Evolutionary conservation across 2,888 invertebrate species (phyloP).

Genomic region (Troides oblongomaculatus): DNA sequence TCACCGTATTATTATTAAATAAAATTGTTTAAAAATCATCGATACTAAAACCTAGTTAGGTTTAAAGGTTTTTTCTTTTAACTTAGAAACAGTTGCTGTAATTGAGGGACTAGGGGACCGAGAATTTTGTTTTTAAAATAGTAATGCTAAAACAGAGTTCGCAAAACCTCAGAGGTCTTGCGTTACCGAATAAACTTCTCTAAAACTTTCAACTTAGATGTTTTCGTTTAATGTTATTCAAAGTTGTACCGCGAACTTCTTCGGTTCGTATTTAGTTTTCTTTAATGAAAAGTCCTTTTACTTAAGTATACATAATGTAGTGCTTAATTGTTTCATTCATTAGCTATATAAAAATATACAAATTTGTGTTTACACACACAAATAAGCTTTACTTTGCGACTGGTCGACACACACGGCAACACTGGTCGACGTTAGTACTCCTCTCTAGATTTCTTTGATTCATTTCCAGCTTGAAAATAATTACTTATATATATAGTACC

Average conservation of each 20-base stretch:
- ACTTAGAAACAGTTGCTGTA: neutral
- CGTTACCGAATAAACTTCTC: conserved; percentile 21
- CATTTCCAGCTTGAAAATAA: too few species aligned
- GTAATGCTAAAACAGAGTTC: conserved; percentile 2
- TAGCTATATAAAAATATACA: neutral
- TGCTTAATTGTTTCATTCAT: neutral
- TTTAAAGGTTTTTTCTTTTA: too few species aligned
- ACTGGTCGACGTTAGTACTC: too few species aligned
- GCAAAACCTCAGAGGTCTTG: conserved; percentile 4
- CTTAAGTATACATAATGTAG: neutral
- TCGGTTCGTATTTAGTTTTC: conserved; percentile 19
- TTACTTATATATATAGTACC: too few species aligned
- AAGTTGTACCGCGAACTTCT: conserved; percentile 17
- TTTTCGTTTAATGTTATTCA: conserved; percentile 24
- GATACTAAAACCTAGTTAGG: too few species aligned
- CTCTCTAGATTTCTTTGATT: too few species aligned
- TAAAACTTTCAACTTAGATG: conserved; percentile 20
- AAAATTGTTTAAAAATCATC: too few species aligned
- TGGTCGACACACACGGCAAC: too few species aligned
- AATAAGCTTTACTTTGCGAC: too few species aligned
- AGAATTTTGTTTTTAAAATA: conserved; percentile 5
- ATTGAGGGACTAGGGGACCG: neutral
- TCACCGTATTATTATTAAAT: too few species aligned
- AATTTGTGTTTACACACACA: too few species aligned
- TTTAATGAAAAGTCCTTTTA: conserved; percentile 10